phyloP scores from a whole-genome alignment of 1,140 invertebrate species.

The Tachypleus tridentatus region DNA sequence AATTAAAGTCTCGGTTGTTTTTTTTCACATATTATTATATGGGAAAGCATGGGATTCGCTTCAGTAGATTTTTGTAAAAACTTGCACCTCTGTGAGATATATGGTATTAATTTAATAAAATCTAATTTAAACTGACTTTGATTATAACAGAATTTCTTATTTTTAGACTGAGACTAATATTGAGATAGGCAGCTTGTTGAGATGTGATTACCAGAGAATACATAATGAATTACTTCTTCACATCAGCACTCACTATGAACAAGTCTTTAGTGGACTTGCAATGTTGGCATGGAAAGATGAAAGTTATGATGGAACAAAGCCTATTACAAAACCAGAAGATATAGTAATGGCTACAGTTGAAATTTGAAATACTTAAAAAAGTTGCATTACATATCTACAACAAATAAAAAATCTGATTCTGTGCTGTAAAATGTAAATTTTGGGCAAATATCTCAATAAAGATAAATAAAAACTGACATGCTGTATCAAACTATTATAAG shows the following conservation, averaged over 20 bases:
- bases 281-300: conserved; percentile 31
- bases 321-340: conserved; percentile 27
- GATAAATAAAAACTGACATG: too few species aligned
- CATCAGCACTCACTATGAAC: conserved; percentile 31
- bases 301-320: conserved; percentile 25
- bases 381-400: too few species aligned
- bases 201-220: conserved; percentile 31
- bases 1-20: conserved; percentile 6
- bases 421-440: too few species aligned
- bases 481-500: too few species aligned
- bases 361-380: too few species aligned
- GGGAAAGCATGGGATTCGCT: too few species aligned
- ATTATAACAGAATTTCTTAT: conserved; percentile 1
- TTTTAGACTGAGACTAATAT: conserved; percentile 30
- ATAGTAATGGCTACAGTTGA: conserved; percentile 22
- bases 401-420: too few species aligned
- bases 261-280: conserved; percentile 33
- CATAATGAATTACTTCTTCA: conserved; percentile 35
- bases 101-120: too few species aligned
- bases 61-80: too few species aligned
- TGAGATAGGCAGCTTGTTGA: conserved; percentile 30
- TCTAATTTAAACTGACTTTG: too few species aligned
- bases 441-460: too few species aligned
- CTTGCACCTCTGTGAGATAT: too few species aligned
- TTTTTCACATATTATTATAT: background rate